These are phyloP conservation scores for Axea sp. DNA, from an alignment of 2,888 invertebrate species.

Conservation along the genomic window DNA sequence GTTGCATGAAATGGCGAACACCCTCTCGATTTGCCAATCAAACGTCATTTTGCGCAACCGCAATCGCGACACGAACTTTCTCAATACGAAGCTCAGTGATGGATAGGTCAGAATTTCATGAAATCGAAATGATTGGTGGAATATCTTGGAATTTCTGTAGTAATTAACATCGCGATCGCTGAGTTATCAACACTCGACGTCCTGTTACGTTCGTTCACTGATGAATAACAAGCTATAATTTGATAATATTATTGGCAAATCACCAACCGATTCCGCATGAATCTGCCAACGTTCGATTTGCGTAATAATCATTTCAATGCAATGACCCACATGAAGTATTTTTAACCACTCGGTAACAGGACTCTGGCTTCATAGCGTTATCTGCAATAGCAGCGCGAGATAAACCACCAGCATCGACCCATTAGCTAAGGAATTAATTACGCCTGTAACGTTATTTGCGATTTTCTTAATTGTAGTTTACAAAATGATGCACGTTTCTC, in stretches of 20 bases:
- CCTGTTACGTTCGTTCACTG: too few relatives aligned
- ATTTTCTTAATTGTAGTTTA: constrained; percentile 56
- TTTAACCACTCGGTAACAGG: constrained; percentile 49
- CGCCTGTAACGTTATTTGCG: constrained; percentile 66
- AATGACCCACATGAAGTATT: constrained; percentile 50
- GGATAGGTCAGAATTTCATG: too few relatives aligned
- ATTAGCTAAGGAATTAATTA: constrained; percentile 76
- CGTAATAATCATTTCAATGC: constrained; percentile 38
- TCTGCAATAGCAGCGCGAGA: constrained; percentile 65
- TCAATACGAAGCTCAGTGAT: neutral
- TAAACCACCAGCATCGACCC: constrained; percentile 70
- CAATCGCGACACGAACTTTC: neutral
- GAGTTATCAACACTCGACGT: too few relatives aligned
- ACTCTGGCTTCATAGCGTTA: constrained; percentile 16
- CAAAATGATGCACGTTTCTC: constrained; percentile 12
- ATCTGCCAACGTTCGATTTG: constrained; percentile 38
- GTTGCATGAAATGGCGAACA: constrained; percentile 27
- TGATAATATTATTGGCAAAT: constrained; percentile 30
- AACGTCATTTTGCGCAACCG: constrained; percentile 27
- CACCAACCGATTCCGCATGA: constrained; percentile 27
- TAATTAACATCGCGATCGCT: too few relatives aligned
- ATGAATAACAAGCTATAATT: too few relatives aligned
- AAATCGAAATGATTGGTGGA: too few relatives aligned
- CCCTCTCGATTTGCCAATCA: constrained; percentile 46
- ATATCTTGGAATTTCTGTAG: too few relatives aligned